Evolutionary conservation across 2,888 invertebrate species (phyloP).

Genomic region (Thereva nobilitata): DNA sequence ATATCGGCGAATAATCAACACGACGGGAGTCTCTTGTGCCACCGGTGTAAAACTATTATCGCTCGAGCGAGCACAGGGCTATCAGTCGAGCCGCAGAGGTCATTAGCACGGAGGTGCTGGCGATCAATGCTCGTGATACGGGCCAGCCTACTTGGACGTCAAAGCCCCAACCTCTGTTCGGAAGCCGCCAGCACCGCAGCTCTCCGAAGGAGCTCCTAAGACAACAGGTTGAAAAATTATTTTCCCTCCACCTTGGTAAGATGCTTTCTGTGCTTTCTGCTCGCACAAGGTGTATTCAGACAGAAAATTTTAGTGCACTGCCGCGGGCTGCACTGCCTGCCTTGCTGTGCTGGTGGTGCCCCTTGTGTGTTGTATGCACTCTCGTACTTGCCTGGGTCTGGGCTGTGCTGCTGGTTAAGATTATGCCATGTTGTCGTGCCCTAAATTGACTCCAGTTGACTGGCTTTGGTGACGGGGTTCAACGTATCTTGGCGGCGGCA

Average conservation of each 20-base stretch:
- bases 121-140: slow-evolving; percentile 27
- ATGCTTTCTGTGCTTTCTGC: slow-evolving; percentile 1
- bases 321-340: slow-evolving; percentile 29
- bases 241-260: slow-evolving; percentile 34
- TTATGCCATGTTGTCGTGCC: slow-evolving; percentile 29
- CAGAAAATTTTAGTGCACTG: slow-evolving; percentile 34
- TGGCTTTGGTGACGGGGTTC: slow-evolving; percentile 32
- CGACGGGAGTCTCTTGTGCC: no score
- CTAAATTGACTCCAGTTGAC: slow-evolving; percentile 35
- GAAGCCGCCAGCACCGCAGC: background rate
- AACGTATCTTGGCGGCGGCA: slow-evolving; percentile 34
- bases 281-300: slow-evolving; percentile 31
- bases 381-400: no score
- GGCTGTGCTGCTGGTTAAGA: slow-evolving; percentile 20
- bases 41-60: background rate
- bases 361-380: slow-evolving; percentile 13
- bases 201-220: slow-evolving; percentile 4
- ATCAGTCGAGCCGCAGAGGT: slow-evolving; percentile 31
- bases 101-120: slow-evolving; percentile 30
- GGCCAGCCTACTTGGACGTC: slow-evolving; percentile 27
- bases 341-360: slow-evolving; percentile 11
- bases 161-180: slow-evolving; percentile 13
- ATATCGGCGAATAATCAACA: no score
- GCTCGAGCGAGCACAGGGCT: slow-evolving; percentile 28
- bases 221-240: slow-evolving; percentile 33